Evolutionary conservation across 2,113 vertebrate species (phyloP).

Genomic region (Mystacornis crossleyi): DNA sequence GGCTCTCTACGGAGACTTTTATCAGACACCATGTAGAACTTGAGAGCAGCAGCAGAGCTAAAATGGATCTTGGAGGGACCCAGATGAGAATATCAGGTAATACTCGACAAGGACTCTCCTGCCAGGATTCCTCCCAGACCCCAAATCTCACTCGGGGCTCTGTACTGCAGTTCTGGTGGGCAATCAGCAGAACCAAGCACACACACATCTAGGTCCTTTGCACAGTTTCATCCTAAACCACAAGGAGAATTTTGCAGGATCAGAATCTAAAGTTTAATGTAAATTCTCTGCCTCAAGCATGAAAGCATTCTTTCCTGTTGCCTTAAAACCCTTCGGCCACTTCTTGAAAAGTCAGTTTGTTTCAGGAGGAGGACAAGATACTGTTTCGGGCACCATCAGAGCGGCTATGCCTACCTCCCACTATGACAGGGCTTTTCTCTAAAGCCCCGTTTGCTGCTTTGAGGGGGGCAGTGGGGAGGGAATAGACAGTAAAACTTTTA

Average conservation of each 20-base stretch:
- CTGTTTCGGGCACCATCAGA: not conserved
- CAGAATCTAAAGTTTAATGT: not conserved
- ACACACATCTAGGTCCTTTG: rapidly evolving
- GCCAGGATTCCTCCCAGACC: not conserved
- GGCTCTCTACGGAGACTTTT: not conserved
- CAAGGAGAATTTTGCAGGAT: not conserved
- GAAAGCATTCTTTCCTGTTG: not conserved
- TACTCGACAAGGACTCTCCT: not conserved
- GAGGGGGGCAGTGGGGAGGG: rapidly evolving
- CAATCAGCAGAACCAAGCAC: not conserved
- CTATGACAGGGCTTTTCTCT: not conserved
- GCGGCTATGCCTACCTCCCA: not conserved
- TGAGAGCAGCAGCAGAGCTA: not conserved
- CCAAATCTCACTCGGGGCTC: not conserved
- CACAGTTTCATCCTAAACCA: not conserved
- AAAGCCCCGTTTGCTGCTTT: not conserved
- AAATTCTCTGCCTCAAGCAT: not conserved
- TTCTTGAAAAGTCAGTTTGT: not conserved
- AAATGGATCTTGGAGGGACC: not conserved
- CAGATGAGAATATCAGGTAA: not conserved
- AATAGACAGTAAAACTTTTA: not conserved
- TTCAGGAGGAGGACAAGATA: not conserved
- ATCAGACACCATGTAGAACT: rapidly evolving
- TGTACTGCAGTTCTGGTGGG: not conserved
- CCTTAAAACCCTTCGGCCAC: not conserved